These are phyloP conservation scores for Apostichopus parvimensis DNA, from an alignment of 35 echinoderm and acorn worm genomes.

Conservation along the genomic window DNA sequence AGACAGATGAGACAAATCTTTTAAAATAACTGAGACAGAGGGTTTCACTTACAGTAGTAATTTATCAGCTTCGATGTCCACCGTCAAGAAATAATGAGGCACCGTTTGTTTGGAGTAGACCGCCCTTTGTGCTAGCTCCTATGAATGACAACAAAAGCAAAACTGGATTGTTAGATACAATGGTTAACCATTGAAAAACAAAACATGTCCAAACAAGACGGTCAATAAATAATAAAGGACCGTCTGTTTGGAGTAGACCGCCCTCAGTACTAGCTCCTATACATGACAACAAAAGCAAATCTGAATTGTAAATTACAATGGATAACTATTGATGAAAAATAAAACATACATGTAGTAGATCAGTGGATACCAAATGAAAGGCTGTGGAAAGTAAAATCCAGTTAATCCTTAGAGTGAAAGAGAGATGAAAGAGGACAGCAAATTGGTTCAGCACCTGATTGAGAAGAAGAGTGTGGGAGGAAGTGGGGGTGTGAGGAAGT, in stretches of 20 bases:
- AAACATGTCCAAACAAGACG: neutral
- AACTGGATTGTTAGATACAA: neutral
- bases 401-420: no score
- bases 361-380: no score
- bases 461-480: no score
- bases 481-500: no score
- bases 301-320: neutral
- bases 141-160: neutral
- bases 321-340: neutral
- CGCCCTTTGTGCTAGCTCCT: constrained; percentile 74
- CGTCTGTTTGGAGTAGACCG: constrained; percentile 83
- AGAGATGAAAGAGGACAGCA: no score
- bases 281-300: neutral
- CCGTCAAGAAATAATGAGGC: constrained; percentile 92
- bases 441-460: no score
- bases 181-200: neutral
- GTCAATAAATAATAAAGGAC: constrained; percentile 92
- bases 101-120: constrained; percentile 89
- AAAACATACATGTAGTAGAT: neutral
- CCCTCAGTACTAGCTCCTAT: constrained; percentile 67
- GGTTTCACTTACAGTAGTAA: constrained; percentile 65
- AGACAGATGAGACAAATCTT: neutral
- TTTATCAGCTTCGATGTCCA: constrained; percentile 80
- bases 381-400: no score
- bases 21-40: neutral